Evolutionary conservation across 2,113 vertebrate species (phyloP).

Genomic region (Ovis aries): DNA sequence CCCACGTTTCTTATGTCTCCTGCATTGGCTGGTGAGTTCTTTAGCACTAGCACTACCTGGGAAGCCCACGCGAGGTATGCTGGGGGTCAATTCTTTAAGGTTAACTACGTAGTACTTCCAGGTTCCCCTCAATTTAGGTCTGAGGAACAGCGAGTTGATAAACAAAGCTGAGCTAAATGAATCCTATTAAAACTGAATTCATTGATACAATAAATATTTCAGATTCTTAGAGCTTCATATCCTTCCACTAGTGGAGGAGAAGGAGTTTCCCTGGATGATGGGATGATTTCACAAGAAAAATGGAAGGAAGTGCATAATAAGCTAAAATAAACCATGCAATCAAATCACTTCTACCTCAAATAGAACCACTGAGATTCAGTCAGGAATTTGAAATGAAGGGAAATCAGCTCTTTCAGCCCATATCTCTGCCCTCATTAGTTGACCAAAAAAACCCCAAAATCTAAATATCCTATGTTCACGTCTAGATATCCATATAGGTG

Average conservation of each 20-base stretch:
- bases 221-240: not conserved
- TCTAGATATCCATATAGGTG: not conserved
- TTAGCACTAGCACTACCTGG: not conserved
- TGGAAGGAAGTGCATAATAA: too few relatives aligned
- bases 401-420: not conserved
- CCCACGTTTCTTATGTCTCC: not conserved
- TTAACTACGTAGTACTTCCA: not conserved
- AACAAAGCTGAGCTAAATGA: not conserved
- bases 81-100: not conserved
- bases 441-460: not conserved
- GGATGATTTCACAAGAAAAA: not conserved
- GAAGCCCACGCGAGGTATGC: rapidly evolving
- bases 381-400: too few relatives aligned
- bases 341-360: not conserved
- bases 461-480: not conserved
- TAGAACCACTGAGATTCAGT: not conserved
- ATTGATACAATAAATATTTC: not conserved
- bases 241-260: not conserved
- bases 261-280: not conserved
- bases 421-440: not conserved
- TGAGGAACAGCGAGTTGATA: not conserved
- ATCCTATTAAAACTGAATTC: not conserved
- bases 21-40: not conserved
- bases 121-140: not conserved
- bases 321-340: not conserved